Base-by-base conservation (phyloP, 2,888 invertebrate species). In the Papilio demoleus region DNA sequence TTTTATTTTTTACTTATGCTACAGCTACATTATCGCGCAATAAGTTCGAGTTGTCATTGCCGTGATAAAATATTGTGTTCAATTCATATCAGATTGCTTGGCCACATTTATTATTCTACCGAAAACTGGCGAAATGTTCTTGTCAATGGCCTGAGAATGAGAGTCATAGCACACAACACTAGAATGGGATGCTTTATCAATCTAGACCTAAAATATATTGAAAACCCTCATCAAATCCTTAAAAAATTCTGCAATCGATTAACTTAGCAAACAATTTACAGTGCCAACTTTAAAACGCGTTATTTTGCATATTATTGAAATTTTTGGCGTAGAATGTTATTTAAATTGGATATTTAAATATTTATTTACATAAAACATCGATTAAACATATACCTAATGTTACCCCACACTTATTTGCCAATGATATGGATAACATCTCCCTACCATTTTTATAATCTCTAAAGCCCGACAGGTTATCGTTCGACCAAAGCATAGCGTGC, bases 401-500 rank as follows among this genome's bases (percentile, higher is more conserved):
- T 34, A 12, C 63, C 24, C 63, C 36, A 64, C 50, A 24, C 50
- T 64, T 22, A 64, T 64, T 34, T 50, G 19, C 6, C 34, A 50
- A 50, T 53, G 47, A 50, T 64, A 36, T 59, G 47, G 50, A 34
- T 50, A 36, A 53, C 47, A 36, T 38, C 19, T 64, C 45, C 9
- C 34, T 59, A 42, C 53, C 8, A 53, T n/a, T 47, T 42, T 58
- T 34, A 62, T 58, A 58, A 67, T 58, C 62, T 67, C 11, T 22
- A n/a, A 60, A 62, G 31, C 34, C 14, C 50, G 45, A n/a, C 58
- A 63, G 68, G 68, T 68, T 68, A 68, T 64, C 68, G 27, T 27
- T 47, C 19, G 24, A 27, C 17, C 34, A 56, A 61, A 47, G 17
- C 31, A 38, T 42, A 14, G 38, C 56, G 42, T 19, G 47, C 45